Evolutionary conservation across 2,888 invertebrate species (phyloP).

Genomic region (Pyrrhosoma nymphula): DNA sequence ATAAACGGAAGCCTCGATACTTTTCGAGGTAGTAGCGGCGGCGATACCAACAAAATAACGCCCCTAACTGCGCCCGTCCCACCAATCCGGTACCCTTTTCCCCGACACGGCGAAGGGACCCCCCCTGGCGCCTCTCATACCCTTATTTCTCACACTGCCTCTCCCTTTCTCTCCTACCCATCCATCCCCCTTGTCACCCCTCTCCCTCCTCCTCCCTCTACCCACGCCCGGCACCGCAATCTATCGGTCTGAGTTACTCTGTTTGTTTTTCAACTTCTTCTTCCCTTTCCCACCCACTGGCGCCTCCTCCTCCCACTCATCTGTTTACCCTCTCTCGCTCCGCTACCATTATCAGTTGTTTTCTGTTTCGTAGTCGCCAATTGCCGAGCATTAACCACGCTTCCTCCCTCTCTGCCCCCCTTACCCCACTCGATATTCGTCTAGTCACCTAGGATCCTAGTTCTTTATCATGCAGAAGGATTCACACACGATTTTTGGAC

Average conservation of each 20-base stretch:
- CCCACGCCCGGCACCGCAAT: constrained; percentile 16
- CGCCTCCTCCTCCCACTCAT: not conserved
- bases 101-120: not conserved
- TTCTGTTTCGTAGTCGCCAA: not conserved
- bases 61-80: not conserved
- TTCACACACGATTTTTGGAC: no score
- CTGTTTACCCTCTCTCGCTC: not conserved
- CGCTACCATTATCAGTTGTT: not conserved
- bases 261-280: constrained; percentile 32
- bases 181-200: not conserved
- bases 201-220: not conserved
- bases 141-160: not conserved
- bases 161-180: not conserved
- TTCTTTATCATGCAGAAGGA: no score
- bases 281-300: not conserved
- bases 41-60: no score
- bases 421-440: not conserved
- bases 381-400: not conserved
- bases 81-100: not conserved
- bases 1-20: no score
- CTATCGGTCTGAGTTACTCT: constrained; percentile 17
- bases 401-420: not conserved
- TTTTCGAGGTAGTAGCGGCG: no score
- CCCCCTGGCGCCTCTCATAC: not conserved
- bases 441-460: not conserved